Base-by-base conservation (phyloP, 2,113 vertebrate species). In the Nibea coibor region DNA sequence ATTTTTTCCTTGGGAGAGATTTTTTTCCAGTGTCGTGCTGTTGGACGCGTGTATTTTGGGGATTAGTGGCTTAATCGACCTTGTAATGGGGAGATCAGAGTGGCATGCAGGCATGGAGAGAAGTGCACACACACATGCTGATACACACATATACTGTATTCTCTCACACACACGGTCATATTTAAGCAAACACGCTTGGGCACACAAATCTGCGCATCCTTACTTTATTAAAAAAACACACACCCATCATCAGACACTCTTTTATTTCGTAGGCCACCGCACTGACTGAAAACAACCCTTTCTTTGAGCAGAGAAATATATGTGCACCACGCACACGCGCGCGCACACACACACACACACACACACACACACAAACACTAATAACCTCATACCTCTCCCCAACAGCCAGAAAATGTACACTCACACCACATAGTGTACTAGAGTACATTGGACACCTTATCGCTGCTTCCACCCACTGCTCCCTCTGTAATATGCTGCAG, bases 21-120 rank as follows among this genome's bases (percentile, higher is more conserved):
- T 80, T 82, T 83, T 84, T 89, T 82, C 72, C 80, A 83, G 88
- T 85, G 91, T 93, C 72, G 75, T 93, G 92, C 94, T 91, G 91
- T 94, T 94, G 93, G 92, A 93, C 86, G 89, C 93, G 90, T 94
- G 94, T 95, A 95, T 95, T 95, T 95, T 92, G 91, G 86, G 94
- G 95, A 95, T 95, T 95, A 95, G 94, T 94, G 93, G 89, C 92
- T 95, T 95, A 95, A 95, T 95, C 94, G 94, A 95, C 94, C 95
- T 94, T 94, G 95, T 95, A 95, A 95, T 95, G 91, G 94, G 93
- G 94, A 95, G 95, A 95, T 95, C 94, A 94, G 93, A 91, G 91
- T 92, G 80, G 91, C 93, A 90, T 94, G 91, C 90, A 93, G 90
- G 91, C 93, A 94, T 94, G 87, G 89, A 93, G 92, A 94, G 89